These are phyloP conservation scores for Idris sp. DNA, from an alignment of 1,140 invertebrate genomes.

Conservation along the genomic window DNA sequence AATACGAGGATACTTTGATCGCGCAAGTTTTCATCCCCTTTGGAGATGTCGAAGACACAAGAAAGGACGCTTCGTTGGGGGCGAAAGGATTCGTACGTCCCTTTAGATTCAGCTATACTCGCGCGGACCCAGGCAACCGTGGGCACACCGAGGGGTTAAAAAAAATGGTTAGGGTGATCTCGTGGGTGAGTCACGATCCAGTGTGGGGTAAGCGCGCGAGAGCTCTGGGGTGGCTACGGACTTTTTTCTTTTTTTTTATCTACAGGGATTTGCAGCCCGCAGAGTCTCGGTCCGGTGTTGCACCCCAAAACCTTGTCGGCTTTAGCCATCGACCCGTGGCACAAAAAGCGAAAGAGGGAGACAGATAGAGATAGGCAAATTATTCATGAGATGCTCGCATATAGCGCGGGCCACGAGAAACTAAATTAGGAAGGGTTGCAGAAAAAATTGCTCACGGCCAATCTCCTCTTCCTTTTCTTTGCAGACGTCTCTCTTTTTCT, in stretches of 20 bases:
- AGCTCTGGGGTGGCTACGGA: slow-evolving; percentile 66
- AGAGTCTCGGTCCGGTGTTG: slow-evolving; percentile 71
- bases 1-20: slow-evolving; percentile 57
- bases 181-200: no score
- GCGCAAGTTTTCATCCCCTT: slow-evolving; percentile 49
- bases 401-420: slow-evolving; percentile 56
- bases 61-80: slow-evolving; percentile 48
- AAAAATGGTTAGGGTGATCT: slow-evolving; percentile 72
- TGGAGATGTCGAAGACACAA: slow-evolving; percentile 60
- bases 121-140: slow-evolving; percentile 63
- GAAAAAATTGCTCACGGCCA: slow-evolving; percentile 45
- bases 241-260: no score
- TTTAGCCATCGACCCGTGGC: slow-evolving; percentile 66
- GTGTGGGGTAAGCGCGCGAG: slow-evolving; percentile 64
- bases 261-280: slow-evolving; percentile 73
- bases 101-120: slow-evolving; percentile 55
- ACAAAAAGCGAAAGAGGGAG: slow-evolving; percentile 37
- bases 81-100: slow-evolving; percentile 71
- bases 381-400: slow-evolving; percentile 76
- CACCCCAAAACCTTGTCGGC: slow-evolving; percentile 66
- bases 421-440: slow-evolving; percentile 66
- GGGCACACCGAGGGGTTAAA: slow-evolving; percentile 70
- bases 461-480: slow-evolving; percentile 2
- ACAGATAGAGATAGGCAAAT: slow-evolving; percentile 64
- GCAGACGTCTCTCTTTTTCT: not conserved